A percentile compares a stretch with the other conserved stretches of the same genome.
phyloP scores from a whole-genome alignment of 2,113 vertebrate genomes.

The Bagarius yarrelli region DNA sequence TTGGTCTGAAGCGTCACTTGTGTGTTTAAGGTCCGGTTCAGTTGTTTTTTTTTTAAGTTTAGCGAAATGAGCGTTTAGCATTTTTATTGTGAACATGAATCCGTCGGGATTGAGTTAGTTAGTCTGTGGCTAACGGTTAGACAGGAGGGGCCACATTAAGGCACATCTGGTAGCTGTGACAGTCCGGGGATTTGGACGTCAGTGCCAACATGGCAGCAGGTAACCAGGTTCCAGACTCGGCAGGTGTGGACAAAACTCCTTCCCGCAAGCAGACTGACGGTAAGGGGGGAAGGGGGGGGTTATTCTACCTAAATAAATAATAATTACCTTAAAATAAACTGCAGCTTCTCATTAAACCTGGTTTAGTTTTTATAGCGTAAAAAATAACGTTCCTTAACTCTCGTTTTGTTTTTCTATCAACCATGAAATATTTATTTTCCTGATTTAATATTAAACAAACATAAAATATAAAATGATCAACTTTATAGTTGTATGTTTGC shows the following conservation, averaged over 20 bases:
- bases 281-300: conserved; percentile 24
- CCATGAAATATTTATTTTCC: too few relatives aligned
- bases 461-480: too few relatives aligned
- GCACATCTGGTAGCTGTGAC: conserved; percentile 12
- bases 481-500: too few relatives aligned
- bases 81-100: background rate
- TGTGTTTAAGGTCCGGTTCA: background rate
- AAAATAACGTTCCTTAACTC: background rate
- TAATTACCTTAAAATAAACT: background rate
- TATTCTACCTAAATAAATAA: background rate
- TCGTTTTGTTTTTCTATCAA: too few relatives aligned
- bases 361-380: background rate
- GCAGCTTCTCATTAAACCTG: background rate
- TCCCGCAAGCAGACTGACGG: conserved; percentile 63
- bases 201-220: conserved; percentile 62
- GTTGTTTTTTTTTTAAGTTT: background rate
- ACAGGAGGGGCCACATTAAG: background rate
- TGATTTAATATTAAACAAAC: too few relatives aligned
- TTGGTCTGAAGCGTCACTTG: background rate
- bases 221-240: conserved; percentile 42
- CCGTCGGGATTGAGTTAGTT: background rate
- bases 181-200: conserved; percentile 9
- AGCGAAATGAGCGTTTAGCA: background rate
- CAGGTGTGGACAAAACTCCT: conserved; percentile 49
- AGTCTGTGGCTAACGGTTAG: background rate